Conservation (phyloP, 2,797 vertebrate genomes). For the Gobio occitaniae region DNA sequence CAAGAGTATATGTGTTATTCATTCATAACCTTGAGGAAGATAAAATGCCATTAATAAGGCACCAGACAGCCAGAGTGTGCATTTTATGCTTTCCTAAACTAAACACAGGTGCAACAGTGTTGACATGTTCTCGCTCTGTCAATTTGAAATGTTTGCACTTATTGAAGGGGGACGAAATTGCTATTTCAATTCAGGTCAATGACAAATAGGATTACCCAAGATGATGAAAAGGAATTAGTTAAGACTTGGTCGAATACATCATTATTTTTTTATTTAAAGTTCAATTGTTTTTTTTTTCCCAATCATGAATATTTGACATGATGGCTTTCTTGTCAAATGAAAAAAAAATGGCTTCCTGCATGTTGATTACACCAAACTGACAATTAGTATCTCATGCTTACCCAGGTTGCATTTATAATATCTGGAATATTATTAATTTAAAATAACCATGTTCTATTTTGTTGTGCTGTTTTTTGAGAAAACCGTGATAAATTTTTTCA, state of each 20-base stretch:
- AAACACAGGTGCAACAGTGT: constrained; percentile 49
- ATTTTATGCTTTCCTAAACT: constrained; percentile 21
- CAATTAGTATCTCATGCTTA: neutral
- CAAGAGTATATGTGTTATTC: constrained; percentile 55
- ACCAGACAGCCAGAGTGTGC: constrained; percentile 47
- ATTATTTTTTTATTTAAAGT: neutral
- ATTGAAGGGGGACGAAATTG: constrained; percentile 51
- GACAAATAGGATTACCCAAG: neutral
- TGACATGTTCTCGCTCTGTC: constrained; percentile 67
- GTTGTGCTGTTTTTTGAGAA: neutral
- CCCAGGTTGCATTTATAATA: neutral
- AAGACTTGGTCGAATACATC: neutral
- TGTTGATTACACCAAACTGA: neutral
- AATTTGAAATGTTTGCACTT: constrained; percentile 53
- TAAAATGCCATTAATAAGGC: constrained; percentile 59
- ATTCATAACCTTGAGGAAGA: constrained; percentile 58
- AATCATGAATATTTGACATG: neutral
- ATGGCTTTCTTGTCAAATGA: neutral
- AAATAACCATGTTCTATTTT: neutral
- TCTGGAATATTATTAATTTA: neutral
- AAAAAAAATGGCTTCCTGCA: neutral
- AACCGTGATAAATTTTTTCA: neutral
- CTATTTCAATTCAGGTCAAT: constrained; percentile 39
- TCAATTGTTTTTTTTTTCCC: accelerated
- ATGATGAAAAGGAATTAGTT: neutral